Percentiles rank a stretch among this genome's conserved stretches.
Evolutionary conservation across 2,113 vertebrate genomes (phyloP).

Genomic region (Chloropsis cyanopogon): DNA sequence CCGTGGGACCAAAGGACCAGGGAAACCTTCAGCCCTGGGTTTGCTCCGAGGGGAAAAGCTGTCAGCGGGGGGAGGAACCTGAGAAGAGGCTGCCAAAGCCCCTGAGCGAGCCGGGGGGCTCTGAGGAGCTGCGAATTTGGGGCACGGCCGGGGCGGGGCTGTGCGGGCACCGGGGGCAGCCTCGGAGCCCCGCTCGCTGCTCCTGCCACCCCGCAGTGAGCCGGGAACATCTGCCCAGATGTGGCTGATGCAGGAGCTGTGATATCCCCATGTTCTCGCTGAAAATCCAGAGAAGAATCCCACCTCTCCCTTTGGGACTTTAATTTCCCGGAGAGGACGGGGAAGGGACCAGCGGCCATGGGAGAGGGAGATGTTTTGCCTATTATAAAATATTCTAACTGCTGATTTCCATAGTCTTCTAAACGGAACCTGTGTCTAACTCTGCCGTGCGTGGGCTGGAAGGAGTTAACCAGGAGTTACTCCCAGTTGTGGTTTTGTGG

Average conservation of each 20-base stretch:
- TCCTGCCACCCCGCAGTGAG: background rate
- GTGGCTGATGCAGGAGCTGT: background rate
- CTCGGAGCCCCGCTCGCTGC: background rate
- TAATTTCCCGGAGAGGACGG: background rate
- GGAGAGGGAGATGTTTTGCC: constrained; percentile 10
- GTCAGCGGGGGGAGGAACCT: background rate
- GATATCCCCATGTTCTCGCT: background rate
- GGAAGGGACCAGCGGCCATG: background rate
- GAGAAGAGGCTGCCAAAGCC: background rate
- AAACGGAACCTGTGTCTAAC: background rate
- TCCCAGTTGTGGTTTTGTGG: constrained; percentile 82
- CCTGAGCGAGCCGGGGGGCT: background rate
- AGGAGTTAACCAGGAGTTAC: constrained; percentile 79
- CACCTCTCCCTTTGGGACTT: background rate
- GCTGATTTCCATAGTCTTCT: constrained; percentile 30
- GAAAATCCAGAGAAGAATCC: background rate
- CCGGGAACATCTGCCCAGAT: background rate
- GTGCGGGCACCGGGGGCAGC: background rate
- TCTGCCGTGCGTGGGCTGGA: constrained; percentile 52
- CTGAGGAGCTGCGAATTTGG: background rate
- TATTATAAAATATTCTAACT: background rate
- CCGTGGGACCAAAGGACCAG: background rate
- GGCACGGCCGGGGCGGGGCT: background rate
- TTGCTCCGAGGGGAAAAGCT: background rate
- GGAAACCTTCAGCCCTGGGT: background rate